Conservation (phyloP, 2,888 invertebrate species). For the Hypselothyrea guttata region DNA sequence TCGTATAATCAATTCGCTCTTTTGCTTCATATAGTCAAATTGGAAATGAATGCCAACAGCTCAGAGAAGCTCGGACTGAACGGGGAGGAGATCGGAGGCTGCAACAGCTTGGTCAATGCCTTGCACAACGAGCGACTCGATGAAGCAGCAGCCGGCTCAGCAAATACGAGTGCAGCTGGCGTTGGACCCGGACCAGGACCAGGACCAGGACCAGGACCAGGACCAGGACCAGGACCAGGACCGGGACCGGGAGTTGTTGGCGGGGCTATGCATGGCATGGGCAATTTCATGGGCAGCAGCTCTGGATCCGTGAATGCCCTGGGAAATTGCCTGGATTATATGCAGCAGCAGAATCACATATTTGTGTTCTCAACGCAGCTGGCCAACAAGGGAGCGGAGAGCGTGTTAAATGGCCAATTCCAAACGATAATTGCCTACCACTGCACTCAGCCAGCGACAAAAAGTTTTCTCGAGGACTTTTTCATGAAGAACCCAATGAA, state of each 20-base stretch:
- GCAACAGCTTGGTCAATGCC: constrained; percentile 29
- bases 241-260: constrained; percentile 16
- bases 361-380: constrained; percentile 97
- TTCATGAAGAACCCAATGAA: constrained; percentile 94
- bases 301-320: neutral
- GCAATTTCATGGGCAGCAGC: constrained; percentile 32
- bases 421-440: constrained; percentile 97
- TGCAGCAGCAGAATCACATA: constrained; percentile 98
- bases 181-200: constrained; percentile 1
- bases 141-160: constrained; percentile 21
- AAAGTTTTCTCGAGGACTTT: constrained; percentile 91
- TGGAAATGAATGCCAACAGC: constrained; percentile 45
- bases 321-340: constrained; percentile 83
- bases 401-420: constrained; percentile 93
- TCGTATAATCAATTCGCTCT: neutral
- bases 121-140: constrained; percentile 44
- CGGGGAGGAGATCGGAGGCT: constrained; percentile 48
- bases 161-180: constrained; percentile 3
- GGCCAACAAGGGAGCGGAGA: constrained; percentile 97
- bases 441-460: constrained; percentile 96
- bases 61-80: constrained; percentile 53
- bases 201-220: constrained; percentile 8
- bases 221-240: too few relatives aligned
- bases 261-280: constrained; percentile 9
- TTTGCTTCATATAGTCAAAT: constrained; percentile 54